Percentiles rank a stretch among this genome's conserved stretches.
Conservation (phyloP, 2,797 vertebrate species). For the Odontamblyopus lacepedii region DNA sequence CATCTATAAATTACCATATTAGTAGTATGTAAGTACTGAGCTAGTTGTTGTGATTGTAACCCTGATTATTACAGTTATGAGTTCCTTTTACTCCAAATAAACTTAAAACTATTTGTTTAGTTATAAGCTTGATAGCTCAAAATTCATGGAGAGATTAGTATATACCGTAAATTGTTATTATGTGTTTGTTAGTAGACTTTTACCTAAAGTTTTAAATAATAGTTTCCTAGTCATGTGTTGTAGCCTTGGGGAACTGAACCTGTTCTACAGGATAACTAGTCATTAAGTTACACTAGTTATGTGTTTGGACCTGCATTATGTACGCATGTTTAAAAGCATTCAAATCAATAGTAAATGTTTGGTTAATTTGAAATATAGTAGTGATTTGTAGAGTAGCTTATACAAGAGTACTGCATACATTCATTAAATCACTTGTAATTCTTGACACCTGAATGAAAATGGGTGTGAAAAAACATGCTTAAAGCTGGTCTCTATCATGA, state of each 20-base stretch:
- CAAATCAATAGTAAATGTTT: neutral
- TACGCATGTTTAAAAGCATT: neutral
- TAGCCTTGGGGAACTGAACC: neutral
- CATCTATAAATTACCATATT: neutral
- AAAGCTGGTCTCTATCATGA: conserved; percentile 1
- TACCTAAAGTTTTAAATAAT: neutral
- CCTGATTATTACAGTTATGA: neutral
- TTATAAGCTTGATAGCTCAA: neutral
- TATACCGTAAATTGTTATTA: neutral
- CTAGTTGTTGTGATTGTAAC: neutral
- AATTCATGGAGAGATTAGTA: neutral
- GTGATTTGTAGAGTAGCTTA: conserved; percentile 2
- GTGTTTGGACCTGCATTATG: neutral
- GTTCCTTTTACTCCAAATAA: neutral
- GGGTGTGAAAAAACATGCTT: too few relatives aligned
- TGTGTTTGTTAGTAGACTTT: neutral
- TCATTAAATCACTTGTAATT: neutral
- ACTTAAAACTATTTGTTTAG: neutral
- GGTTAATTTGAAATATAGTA: neutral
- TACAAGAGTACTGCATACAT: conserved; percentile 12
- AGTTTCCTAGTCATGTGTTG: neutral
- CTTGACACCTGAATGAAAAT: neutral
- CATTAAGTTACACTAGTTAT: too few relatives aligned
- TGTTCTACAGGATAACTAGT: neutral
- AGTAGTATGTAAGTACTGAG: conserved; percentile 1